Percentiles rank a stretch among this genome's conserved stretches.
Evolutionary conservation across 1,140 invertebrate species (phyloP).

Genomic region (Homarus americanus): DNA sequence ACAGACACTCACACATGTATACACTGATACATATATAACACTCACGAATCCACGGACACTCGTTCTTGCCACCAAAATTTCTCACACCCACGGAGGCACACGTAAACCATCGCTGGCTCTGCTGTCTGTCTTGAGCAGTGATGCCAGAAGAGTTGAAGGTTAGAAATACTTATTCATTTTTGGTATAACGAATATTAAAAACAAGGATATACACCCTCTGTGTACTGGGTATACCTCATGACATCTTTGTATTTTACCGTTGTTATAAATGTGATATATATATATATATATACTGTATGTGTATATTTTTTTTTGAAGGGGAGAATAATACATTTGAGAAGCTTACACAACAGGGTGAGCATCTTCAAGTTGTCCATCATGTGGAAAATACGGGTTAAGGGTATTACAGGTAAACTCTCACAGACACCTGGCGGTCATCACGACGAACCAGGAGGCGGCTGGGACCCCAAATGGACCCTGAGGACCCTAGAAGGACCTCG

Average conservation of each 20-base stretch:
- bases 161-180: neutral
- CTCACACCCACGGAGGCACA: neutral
- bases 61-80: neutral
- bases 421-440: constrained; percentile 12
- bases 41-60: neutral
- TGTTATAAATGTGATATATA: constrained; percentile 13
- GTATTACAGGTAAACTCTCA: neutral
- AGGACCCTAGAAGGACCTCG: neutral
- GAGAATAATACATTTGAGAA: constrained; percentile 1
- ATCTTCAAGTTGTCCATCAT: neutral
- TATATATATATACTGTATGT: neutral
- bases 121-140: constrained; percentile 56
- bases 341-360: neutral
- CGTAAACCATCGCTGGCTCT: constrained; percentile 42
- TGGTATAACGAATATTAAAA: neutral
- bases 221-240: neutral
- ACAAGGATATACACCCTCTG: neutral
- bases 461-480: neutral
- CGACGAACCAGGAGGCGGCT: constrained; percentile 1
- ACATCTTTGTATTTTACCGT: neutral
- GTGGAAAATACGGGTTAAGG: neutral
- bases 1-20: neutral
- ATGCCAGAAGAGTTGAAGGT: constrained; percentile 48
- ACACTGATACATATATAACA: neutral
- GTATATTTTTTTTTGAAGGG: neutral